Conservation (phyloP, 2,888 invertebrate species). For the Sycophila texana region DNA sequence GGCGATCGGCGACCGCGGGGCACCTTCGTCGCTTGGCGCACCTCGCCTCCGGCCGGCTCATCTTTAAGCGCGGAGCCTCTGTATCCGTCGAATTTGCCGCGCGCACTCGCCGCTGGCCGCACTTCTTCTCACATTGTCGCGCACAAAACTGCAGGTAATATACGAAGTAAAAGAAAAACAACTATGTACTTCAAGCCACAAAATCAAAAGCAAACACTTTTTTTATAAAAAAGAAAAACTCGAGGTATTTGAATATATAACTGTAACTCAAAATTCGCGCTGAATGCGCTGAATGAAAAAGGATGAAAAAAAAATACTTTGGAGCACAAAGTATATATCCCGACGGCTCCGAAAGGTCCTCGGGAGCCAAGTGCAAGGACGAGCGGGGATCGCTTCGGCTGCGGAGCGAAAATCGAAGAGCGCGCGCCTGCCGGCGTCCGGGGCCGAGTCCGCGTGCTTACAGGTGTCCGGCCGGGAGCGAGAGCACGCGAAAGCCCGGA, state of each 20-base stretch:
- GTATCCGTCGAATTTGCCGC: too few species aligned
- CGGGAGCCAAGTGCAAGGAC: constrained; percentile 46
- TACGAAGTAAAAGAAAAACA: too few species aligned
- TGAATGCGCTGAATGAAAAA: neutral
- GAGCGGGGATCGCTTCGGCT: too few species aligned
- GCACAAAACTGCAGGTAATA: too few species aligned
- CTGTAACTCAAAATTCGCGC: too few species aligned
- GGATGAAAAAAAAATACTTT: neutral
- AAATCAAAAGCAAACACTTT: too few species aligned
- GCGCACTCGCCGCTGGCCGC: too few species aligned
- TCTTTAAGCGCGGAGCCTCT: neutral
- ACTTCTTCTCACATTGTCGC: too few species aligned
- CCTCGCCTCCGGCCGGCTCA: neutral
- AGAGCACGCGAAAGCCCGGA: constrained; percentile 13
- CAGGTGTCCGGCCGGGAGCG: constrained; percentile 68
- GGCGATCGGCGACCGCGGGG: neutral
- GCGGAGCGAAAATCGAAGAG: constrained; percentile 3
- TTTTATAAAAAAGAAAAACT: too few species aligned
- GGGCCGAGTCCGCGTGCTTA: constrained; percentile 64
- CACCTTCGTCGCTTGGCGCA: neutral
- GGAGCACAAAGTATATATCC: neutral
- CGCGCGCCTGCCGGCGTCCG: constrained; percentile 44
- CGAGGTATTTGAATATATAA: too few species aligned
- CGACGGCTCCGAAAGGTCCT: constrained; percentile 49
- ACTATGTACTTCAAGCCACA: too few species aligned